Percentiles rank a stretch among this genome's conserved stretches.
phyloP scores from a whole-genome alignment of 2,113 vertebrate genomes.

The Eurypyga helias region DNA sequence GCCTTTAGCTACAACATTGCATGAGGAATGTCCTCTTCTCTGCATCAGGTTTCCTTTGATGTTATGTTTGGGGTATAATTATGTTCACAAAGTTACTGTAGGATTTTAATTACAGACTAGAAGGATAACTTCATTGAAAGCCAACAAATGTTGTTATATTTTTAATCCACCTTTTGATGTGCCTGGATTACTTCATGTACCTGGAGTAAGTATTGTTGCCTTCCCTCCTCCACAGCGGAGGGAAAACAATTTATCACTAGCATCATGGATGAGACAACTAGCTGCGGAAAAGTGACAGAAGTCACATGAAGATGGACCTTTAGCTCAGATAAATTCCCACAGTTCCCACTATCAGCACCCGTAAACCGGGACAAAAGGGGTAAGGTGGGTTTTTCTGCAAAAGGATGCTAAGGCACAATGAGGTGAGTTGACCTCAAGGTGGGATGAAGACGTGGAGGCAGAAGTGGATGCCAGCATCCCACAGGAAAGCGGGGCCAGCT shows the following conservation, averaged over 20 bases:
- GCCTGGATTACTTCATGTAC: background rate
- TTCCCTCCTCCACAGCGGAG: background rate
- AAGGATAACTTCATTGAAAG: background rate
- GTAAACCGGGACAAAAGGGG: background rate
- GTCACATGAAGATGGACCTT: background rate
- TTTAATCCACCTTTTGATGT: background rate
- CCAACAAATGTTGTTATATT: background rate
- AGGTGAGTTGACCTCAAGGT: background rate
- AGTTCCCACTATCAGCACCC: background rate
- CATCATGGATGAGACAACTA: background rate
- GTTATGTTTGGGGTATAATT: background rate
- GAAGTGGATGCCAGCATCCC: background rate
- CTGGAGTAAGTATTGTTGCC: background rate
- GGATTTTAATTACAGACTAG: background rate
- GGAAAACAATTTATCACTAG: background rate
- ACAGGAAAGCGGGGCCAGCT: rapidly evolving
- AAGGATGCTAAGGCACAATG: background rate
- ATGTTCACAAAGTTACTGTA: background rate
- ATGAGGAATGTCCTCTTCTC: background rate
- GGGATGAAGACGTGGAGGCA: background rate
- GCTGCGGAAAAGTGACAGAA: background rate
- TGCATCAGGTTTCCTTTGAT: background rate
- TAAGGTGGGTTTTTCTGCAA: background rate
- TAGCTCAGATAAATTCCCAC: background rate
- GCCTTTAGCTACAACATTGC: background rate